A percentile compares a stretch with the other conserved stretches of the same genome.
These are phyloP conservation scores for Oegoconia quadripuncta DNA, from an alignment of 2,888 invertebrate species.

Conservation along the genomic window DNA sequence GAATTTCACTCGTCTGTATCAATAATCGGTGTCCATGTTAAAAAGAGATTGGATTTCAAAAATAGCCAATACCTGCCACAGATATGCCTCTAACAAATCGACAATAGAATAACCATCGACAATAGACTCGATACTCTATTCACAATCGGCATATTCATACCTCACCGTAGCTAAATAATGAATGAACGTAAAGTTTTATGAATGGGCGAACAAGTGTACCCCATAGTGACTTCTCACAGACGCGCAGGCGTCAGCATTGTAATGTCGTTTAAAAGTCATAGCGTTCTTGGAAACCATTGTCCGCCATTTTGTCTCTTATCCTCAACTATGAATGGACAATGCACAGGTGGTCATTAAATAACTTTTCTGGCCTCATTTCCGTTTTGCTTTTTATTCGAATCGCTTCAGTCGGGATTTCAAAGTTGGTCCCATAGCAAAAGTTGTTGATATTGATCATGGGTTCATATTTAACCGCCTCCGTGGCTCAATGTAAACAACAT, in stretches of 20 bases:
- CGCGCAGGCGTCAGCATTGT: constrained; percentile 51
- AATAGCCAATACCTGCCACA: constrained; percentile 37
- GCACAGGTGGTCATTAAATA: constrained; percentile 66
- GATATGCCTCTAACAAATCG: constrained; percentile 5
- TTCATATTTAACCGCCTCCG: too few species aligned
- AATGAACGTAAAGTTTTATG: constrained; percentile 54
- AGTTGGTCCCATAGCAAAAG: too few species aligned
- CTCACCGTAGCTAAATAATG: constrained; percentile 47
- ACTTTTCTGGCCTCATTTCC: constrained; percentile 64
- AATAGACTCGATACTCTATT: constrained; percentile 49
- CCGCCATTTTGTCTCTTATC: constrained; percentile 22
- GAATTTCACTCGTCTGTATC: too few species aligned
- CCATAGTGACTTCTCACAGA: constrained; percentile 46
- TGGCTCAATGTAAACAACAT: too few species aligned
- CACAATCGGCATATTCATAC: constrained; percentile 24
- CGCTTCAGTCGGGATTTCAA: too few species aligned
- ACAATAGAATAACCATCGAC: constrained; percentile 32
- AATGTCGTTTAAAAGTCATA: constrained; percentile 44
- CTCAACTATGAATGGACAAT: constrained; percentile 20
- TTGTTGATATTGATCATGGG: too few species aligned
- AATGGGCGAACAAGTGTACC: constrained; percentile 52
- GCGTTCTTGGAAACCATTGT: constrained; percentile 36
- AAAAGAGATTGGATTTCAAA: too few species aligned
- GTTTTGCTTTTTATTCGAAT: constrained; percentile 38
- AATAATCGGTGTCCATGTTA: too few species aligned